phyloP scores from a whole-genome alignment of 2,888 invertebrate species.

The Nemapogon koenigi region DNA sequence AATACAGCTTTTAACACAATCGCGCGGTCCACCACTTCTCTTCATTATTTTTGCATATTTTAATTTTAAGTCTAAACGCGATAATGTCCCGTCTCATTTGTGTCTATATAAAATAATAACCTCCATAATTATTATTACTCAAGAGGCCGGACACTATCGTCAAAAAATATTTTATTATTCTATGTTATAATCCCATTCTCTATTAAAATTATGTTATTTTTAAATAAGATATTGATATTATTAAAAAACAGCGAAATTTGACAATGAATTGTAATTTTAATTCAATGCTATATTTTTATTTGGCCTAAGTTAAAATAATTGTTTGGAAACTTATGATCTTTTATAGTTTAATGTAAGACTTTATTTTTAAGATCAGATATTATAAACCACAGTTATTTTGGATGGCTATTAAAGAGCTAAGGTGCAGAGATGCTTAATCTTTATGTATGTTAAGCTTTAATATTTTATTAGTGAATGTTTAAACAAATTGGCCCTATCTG shows the following conservation, averaged over 20 bases:
- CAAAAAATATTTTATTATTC: too few species aligned
- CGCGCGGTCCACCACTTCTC: too few species aligned
- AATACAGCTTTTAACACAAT: too few species aligned
- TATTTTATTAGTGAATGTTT: conserved; percentile 66
- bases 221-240: too few species aligned
- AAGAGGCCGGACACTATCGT: too few species aligned
- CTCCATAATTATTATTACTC: too few species aligned
- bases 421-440: conserved; percentile 66
- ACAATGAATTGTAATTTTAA: conserved; percentile 35
- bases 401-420: conserved; percentile 63
- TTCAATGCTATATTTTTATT: conserved; percentile 28
- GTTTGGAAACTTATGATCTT: conserved; percentile 39
- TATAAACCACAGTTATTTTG: conserved; percentile 65
- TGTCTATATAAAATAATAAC: too few species aligned
- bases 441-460: conserved; percentile 67
- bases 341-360: conserved; percentile 58
- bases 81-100: too few species aligned
- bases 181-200: too few species aligned
- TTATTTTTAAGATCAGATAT: conserved; percentile 64
- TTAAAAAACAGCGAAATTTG: conserved; percentile 49
- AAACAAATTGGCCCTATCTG: conserved; percentile 41
- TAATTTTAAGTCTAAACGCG: too few species aligned
- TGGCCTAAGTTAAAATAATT: conserved; percentile 50
- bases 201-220: too few species aligned
- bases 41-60: too few species aligned